Evolutionary conservation across 1,140 invertebrate genomes (phyloP).

Genomic region (Oppia nitens): DNA sequence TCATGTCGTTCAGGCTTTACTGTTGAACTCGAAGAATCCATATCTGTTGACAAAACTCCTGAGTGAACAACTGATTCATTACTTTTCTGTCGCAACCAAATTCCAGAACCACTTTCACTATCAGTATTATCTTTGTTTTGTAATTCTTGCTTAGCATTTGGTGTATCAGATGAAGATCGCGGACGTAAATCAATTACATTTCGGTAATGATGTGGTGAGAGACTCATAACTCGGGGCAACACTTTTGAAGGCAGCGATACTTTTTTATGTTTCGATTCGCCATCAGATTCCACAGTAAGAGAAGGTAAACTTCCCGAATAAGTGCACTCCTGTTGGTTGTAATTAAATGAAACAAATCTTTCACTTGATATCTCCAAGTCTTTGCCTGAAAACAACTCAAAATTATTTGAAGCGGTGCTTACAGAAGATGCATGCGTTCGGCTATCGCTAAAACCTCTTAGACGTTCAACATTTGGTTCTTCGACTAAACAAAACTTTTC

Average conservation of each 20-base stretch:
- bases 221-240: neutral
- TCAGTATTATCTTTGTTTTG: neutral
- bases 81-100: neutral
- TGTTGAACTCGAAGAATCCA: neutral
- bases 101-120: neutral
- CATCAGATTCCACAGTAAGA: neutral
- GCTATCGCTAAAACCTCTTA: neutral
- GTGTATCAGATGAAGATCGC: conserved; percentile 1
- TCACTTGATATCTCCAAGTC: neutral
- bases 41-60: neutral
- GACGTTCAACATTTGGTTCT: conserved; percentile 32
- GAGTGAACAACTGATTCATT: neutral
- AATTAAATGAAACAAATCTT: no score
- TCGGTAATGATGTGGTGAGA: neutral
- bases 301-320: neutral
- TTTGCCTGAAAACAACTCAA: neutral
- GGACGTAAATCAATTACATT: neutral
- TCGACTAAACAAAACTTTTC: conserved; percentile 65
- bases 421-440: neutral
- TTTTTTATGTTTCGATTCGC: neutral
- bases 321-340: neutral
- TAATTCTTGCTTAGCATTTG: neutral
- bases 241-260: neutral
- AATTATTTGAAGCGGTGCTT: neutral
- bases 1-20: neutral